These are phyloP conservation scores for Tachysurus vachellii DNA, from an alignment of 2,113 vertebrate genomes.

Conservation along the genomic window DNA sequence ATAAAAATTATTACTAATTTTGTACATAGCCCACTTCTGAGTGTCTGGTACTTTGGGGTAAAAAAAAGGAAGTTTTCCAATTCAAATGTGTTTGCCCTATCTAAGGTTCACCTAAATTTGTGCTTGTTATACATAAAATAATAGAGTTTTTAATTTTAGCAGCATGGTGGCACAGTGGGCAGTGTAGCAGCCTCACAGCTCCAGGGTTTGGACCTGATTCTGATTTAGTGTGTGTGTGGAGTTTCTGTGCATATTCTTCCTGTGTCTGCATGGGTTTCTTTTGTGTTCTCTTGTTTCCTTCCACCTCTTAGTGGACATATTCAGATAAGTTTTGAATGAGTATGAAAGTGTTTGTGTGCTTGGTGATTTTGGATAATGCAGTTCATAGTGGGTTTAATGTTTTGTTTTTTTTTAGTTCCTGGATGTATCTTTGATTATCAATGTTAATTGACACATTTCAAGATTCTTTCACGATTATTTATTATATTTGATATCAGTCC, in stretches of 20 bases:
- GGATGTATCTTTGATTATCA: neutral
- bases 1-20: neutral
- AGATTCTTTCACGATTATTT: neutral
- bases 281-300: neutral
- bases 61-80: neutral
- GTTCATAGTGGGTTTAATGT: neutral
- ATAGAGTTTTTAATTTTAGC: neutral
- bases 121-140: conserved; percentile 2
- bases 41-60: neutral
- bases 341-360: neutral
- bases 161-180: neutral
- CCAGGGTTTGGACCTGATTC: neutral
- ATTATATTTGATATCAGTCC: neutral
- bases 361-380: neutral
- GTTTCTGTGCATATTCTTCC: neutral
- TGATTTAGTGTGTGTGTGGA: no score
- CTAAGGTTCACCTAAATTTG: neutral
- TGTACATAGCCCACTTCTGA: neutral
- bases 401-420: neutral
- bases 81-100: neutral
- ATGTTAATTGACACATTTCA: neutral
- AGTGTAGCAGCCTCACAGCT: neutral
- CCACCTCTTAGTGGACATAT: neutral
- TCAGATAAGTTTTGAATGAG: neutral
- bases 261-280: neutral